Evolutionary conservation across 2,888 invertebrate genomes (phyloP), one percentile per base, ranked within the genome.

Genomic region (Eilema sororculum): DNA sequence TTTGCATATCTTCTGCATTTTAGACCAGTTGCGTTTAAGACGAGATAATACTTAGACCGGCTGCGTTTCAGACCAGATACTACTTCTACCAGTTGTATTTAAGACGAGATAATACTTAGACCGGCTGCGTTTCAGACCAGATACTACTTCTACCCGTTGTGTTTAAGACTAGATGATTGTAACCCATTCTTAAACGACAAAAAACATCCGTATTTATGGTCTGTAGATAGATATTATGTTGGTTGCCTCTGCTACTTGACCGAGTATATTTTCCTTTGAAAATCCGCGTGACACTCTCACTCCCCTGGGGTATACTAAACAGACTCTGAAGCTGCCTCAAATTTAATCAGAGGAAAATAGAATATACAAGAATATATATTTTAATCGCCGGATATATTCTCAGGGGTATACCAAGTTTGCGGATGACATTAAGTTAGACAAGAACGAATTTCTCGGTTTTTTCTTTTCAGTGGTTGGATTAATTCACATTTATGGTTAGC

Each of bases 271-370:
- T 64, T 67, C 25, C 16, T 5, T 3, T 30, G 20, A 4, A 67
- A 67, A 64, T 58, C 59, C 22, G 41, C 20, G 58, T 58, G 58
- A 30, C 68, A n/a, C 28, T 63, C 46, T n/a, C 9, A 1, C 13
- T 30, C 16, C 62, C 64, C 68, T n/a, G 41, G 64, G 30, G 68
- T 16, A 28, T 22, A 41, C 65, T 67, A 67, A 67, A 59, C 52
- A n/a, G 60, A 28, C 65, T 41, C 0, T 25, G 24, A 46, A 25
- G 33, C 61, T 61, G 59, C 57, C 46, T 28, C 60, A 25, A 67
- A 71, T 70, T 71, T 67, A 67, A 67, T 67, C 59, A 71, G 60
- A 65, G 59, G 64, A 61, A 71, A 62, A 67, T 52, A n/a, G 56
- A 24, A 59, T 68, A 24, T 68, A 64, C 33, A 59, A 56, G 63